Conservation (phyloP, 2,797 vertebrate genomes). For the Tauraco hartlaubi region DNA sequence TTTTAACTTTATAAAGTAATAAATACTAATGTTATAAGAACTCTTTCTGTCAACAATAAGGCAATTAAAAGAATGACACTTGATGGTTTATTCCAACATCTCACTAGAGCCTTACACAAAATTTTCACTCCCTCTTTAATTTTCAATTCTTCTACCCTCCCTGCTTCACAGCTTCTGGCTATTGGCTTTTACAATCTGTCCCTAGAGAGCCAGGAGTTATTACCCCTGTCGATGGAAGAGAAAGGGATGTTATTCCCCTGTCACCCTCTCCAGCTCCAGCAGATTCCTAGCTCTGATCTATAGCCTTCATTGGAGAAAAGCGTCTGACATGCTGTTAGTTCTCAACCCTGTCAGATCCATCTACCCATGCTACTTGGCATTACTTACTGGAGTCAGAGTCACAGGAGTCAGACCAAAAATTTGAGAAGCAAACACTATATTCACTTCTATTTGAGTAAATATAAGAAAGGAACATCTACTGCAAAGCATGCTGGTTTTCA, state of each 20-base stretch:
- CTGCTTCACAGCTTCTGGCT: constrained; percentile 97
- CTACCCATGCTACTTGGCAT: constrained; percentile 78
- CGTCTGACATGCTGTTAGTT: constrained; percentile 81
- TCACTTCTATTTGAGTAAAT: constrained; percentile 51
- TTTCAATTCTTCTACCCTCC: constrained; percentile 97
- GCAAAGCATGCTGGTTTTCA: neutral
- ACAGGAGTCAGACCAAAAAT: constrained; percentile 74
- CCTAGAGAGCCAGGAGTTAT: constrained; percentile 99
- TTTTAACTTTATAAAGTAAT: constrained; percentile 45
- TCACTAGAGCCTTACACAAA: constrained; percentile 75
- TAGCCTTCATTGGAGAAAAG: constrained; percentile 86
- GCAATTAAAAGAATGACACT: constrained; percentile 71
- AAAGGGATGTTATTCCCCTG: constrained; percentile 99
- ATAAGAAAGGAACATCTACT: constrained; percentile 52
- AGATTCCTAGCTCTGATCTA: constrained; percentile 95
- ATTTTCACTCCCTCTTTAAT: constrained; percentile 93
- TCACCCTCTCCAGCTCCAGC: constrained; percentile 91
- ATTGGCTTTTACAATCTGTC: constrained; percentile 99
- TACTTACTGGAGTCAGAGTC: constrained; percentile 79
- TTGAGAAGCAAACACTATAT: constrained; percentile 49
- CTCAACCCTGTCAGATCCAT: constrained; percentile 81
- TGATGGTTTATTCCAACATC: constrained; percentile 74
- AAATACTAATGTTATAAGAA: constrained; percentile 40
- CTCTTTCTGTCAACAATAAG: constrained; percentile 39
- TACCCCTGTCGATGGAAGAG: constrained; percentile 98